These are phyloP conservation scores for Odontamblyopus rebecca DNA, from an alignment of 2,797 vertebrate species.

Conservation along the genomic window DNA sequence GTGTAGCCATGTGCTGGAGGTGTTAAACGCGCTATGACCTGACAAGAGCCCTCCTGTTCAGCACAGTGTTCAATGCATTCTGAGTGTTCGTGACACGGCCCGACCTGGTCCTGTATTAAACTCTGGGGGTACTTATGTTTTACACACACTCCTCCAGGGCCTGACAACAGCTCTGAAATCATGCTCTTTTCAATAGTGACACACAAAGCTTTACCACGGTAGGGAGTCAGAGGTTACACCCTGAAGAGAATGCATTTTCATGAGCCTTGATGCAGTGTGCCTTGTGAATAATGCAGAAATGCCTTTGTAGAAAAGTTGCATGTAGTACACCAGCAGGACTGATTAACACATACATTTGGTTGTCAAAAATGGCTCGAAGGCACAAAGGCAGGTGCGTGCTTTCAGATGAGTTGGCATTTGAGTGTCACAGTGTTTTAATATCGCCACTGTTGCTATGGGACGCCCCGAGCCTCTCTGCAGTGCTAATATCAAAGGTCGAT, in stretches of 20 bases:
- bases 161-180: constrained; percentile 32
- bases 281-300: constrained; percentile 12
- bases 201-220: constrained; percentile 36
- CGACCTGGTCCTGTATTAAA: constrained; percentile 52
- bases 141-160: constrained; percentile 44
- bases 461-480: constrained; percentile 37
- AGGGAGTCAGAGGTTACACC: constrained; percentile 23
- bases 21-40: constrained; percentile 41
- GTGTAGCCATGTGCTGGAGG: constrained; percentile 8
- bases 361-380: constrained; percentile 34
- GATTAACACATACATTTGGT: constrained; percentile 39
- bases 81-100: constrained; percentile 34
- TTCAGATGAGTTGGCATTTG: constrained; percentile 40
- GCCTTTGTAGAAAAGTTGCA: constrained; percentile 16
- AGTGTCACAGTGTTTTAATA: constrained; percentile 47
- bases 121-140: constrained; percentile 49
- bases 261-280: constrained; percentile 27
- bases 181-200: constrained; percentile 35
- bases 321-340: constrained; percentile 17
- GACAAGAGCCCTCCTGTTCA: constrained; percentile 40
- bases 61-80: constrained; percentile 10
- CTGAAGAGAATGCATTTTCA: constrained; percentile 26
- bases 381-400: constrained; percentile 43
- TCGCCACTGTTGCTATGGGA: constrained; percentile 22
- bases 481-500: constrained; percentile 49